These are phyloP conservation scores for Zoanthus sansibaricus DNA, from an alignment of 92 coral and sea anemone genomes.

Conservation along the genomic window DNA sequence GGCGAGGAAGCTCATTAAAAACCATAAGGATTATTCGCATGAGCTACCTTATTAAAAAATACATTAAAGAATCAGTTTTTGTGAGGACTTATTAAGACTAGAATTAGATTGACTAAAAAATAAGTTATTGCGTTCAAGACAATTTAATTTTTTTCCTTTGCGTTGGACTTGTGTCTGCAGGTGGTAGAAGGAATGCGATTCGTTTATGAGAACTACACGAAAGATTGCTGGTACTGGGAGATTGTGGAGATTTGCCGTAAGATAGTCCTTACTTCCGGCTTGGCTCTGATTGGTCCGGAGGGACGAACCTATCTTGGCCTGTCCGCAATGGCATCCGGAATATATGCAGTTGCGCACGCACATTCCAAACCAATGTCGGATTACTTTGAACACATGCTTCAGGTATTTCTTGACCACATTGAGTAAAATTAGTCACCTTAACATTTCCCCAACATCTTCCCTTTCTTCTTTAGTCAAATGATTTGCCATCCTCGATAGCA, in stretches of 20 bases:
- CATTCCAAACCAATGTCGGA: constrained; percentile 79
- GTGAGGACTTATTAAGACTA: too few species aligned
- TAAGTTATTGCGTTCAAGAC: neutral
- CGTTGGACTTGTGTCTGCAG: neutral
- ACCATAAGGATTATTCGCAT: too few species aligned
- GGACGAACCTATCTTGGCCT: constrained; percentile 80
- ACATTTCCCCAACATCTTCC: neutral
- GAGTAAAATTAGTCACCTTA: neutral
- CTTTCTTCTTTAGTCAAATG: too few species aligned
- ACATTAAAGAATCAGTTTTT: too few species aligned
- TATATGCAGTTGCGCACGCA: constrained; percentile 83
- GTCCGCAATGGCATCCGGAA: constrained; percentile 85
- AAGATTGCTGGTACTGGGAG: constrained; percentile 84
- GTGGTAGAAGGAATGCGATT: constrained; percentile 81
- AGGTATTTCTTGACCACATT: neutral
- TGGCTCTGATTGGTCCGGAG: constrained; percentile 79
- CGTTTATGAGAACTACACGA: constrained; percentile 78
- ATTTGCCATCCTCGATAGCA: too few species aligned
- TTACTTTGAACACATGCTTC: constrained; percentile 65
- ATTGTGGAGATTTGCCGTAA: constrained; percentile 76
- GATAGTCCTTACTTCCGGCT: constrained; percentile 76
- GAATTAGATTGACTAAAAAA: too few species aligned
- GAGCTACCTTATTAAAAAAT: too few species aligned
- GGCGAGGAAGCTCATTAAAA: too few species aligned
- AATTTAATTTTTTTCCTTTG: neutral